Evolutionary conservation across 2,113 vertebrate species (phyloP).

Genomic region (Apistogramma diplotaenia): DNA sequence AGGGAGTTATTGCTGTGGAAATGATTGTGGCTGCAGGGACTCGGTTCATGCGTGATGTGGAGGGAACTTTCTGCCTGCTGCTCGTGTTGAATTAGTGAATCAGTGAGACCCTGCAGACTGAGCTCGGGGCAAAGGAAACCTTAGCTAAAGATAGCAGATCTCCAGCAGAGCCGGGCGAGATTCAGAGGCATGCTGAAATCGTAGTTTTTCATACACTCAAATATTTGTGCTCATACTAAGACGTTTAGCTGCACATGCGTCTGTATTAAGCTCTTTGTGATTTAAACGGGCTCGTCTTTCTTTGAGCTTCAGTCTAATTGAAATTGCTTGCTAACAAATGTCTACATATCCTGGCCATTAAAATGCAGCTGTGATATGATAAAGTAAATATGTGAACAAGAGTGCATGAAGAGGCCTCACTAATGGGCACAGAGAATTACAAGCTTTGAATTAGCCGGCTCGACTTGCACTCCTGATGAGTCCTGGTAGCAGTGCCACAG

Average conservation of each 20-base stretch:
- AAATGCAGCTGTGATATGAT: constrained; percentile 34
- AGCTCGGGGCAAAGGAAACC: neutral
- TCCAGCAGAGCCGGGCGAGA: neutral
- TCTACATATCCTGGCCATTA: constrained; percentile 38
- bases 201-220: neutral
- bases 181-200: neutral
- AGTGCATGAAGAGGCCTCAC: constrained; percentile 17
- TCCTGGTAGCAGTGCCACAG: constrained; percentile 15
- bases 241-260: neutral
- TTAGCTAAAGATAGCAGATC: neutral
- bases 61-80: neutral
- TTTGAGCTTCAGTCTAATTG: constrained; percentile 17
- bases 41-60: neutral
- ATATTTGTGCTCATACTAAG: neutral
- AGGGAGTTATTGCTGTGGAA: neutral
- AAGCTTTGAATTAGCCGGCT: constrained; percentile 26
- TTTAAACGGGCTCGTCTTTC: neutral
- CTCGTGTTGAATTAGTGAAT: neutral
- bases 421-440: constrained; percentile 24
- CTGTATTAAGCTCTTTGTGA: neutral
- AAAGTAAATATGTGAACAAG: constrained; percentile 52
- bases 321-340: constrained; percentile 45
- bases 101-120: neutral
- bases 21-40: neutral
- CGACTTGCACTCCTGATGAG: constrained; percentile 9